Evolutionary conservation across 2,113 vertebrate species (phyloP).

Genomic region (Heloderma charlesbogerti): DNA sequence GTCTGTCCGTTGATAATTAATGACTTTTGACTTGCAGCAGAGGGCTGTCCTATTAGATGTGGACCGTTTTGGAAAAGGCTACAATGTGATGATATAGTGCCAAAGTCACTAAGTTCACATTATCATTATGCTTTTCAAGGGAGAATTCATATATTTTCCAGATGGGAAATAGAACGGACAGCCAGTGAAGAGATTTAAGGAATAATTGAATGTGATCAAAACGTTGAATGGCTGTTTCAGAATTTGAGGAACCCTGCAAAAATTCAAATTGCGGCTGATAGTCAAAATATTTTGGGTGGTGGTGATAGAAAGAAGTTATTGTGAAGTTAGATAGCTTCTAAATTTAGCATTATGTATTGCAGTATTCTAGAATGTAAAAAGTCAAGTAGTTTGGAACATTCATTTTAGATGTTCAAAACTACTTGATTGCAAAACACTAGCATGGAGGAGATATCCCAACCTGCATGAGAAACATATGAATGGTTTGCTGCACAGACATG

Average conservation of each 20-base stretch:
- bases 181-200: neutral
- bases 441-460: neutral
- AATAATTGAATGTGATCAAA: neutral
- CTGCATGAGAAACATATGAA: neutral
- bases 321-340: neutral
- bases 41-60: neutral
- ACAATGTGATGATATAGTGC: neutral
- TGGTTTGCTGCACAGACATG: neutral
- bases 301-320: neutral
- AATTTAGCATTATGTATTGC: neutral
- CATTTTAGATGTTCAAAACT: neutral
- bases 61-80: neutral
- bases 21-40: neutral
- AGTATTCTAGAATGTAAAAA: neutral
- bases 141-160: neutral
- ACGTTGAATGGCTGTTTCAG: neutral
- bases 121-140: neutral
- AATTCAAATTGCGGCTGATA: no score
- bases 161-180: neutral
- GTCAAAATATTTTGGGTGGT: fast-evolving
- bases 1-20: neutral
- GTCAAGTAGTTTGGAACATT: neutral
- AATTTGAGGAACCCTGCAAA: no score
- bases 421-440: neutral
- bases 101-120: neutral